Base-by-base conservation (phyloP, 92 coral and sea anemone species). In the Umimayanthus chanpuru region DNA sequence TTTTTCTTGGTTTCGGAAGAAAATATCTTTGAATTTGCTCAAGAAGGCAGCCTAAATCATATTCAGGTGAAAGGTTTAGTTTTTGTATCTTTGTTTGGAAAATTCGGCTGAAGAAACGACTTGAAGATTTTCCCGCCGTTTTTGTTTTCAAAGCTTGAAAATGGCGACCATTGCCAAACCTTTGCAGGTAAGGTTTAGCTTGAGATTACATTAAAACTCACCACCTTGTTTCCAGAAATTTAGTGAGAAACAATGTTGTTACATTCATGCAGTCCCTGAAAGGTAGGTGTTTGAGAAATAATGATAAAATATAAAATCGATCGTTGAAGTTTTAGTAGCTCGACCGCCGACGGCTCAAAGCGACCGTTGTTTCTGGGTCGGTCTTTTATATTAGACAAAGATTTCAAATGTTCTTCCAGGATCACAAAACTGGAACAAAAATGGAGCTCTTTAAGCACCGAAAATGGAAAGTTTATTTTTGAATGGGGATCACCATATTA, bases 111-210 rank as follows among this genome's bases (percentile, higher is more conserved):
- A 43, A 44, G 39, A 49, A 44, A 21, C 26, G 21, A 25, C 82
- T 14, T 44, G 36, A 78, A 78, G 38, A 44, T 44, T 78, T 78
- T 78, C 82, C 82, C 82, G 82, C 82, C 81, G 28, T 44, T 78
- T 78, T 78, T 36, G 77, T 40, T 73, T 14, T 73, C 44, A 20
- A 73, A 43, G 53, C 50, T 39, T 49, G 61, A 86, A 76, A 53
- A 86, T 86, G 89, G 89, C 89, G 85, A 76, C 83, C 55, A 38
- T n/a, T 20, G 58, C 88, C 70, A 47, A 66, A 11, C 89, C 89
- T 76, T 81, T 86, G 28, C 89, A 86, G 89, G 89, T 86, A 76
- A 72, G 76, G 11, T 30, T 29, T 39, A 61, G 68, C 26, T 61
- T 4, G 26, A 23, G 26, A 61, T 61, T 61, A 23, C 68, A 14